Conservation (phyloP, 2,113 vertebrate species). For the Notiomystis cincta region DNA sequence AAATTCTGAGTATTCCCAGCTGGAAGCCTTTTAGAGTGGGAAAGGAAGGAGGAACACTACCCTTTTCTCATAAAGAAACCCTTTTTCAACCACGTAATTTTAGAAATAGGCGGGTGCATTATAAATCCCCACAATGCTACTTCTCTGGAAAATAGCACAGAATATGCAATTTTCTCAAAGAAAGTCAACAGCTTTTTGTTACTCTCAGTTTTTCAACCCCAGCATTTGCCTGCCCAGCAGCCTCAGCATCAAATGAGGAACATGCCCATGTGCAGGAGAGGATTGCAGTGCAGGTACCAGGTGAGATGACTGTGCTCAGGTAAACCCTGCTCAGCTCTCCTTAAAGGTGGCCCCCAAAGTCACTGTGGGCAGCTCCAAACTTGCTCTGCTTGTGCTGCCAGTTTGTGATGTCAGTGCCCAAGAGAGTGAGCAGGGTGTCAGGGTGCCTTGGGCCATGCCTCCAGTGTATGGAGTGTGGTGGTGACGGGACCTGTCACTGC, state of each 20-base stretch:
- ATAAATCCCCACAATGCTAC: background rate
- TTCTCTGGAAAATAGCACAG: background rate
- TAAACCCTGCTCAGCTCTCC: background rate
- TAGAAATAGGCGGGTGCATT: background rate
- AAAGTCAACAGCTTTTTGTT: background rate
- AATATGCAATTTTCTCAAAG: background rate
- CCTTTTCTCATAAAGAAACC: background rate
- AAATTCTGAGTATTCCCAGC: background rate
- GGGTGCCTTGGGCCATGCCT: background rate
- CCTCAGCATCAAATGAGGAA: background rate
- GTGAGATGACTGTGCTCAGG: rapidly evolving
- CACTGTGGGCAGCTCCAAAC: rapidly evolving
- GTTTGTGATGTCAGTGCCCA: background rate
- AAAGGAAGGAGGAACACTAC: background rate
- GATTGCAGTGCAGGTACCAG: background rate
- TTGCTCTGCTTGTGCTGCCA: background rate
- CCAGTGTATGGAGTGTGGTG: rapidly evolving
- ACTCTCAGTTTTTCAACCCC: background rate
- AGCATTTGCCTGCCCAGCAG: background rate
- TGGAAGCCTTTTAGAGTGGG: background rate
- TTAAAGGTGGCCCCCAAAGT: background rate
- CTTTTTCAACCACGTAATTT: background rate
- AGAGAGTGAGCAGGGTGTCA: background rate
- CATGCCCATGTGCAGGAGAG: rapidly evolving
- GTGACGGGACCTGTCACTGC: background rate